Evolutionary conservation across 2,797 vertebrate genomes (phyloP).

Genomic region (Chloroceryle amazona): DNA sequence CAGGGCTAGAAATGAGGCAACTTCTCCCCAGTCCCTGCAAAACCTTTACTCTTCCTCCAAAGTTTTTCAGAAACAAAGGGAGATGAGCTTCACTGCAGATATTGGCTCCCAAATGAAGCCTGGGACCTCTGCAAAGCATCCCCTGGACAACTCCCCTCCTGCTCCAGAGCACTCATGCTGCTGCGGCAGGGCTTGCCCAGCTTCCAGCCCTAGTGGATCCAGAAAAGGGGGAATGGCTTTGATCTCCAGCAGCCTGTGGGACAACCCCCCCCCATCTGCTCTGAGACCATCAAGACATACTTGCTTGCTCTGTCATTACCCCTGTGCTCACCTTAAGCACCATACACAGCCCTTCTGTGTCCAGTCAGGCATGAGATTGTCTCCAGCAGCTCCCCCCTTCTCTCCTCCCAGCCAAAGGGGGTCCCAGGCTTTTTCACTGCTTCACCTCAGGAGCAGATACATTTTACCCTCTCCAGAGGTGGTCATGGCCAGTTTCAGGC

Average conservation of each 20-base stretch:
- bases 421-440: neutral
- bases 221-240: neutral
- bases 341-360: neutral
- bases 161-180: neutral
- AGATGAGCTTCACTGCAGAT: neutral
- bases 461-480: neutral
- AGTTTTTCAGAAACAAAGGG: neutral
- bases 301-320: neutral
- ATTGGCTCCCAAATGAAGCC: neutral
- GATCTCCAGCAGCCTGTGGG: neutral
- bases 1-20: neutral
- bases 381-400: neutral
- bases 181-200: neutral
- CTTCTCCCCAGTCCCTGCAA: neutral
- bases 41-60: neutral
- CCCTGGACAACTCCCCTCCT: neutral
- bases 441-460: neutral
- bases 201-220: neutral
- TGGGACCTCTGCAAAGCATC: neutral
- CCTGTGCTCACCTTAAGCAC: neutral
- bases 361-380: neutral
- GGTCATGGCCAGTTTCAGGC: neutral
- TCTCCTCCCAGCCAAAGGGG: neutral
- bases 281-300: neutral
- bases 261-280: neutral